Conservation (phyloP, 2,113 vertebrate genomes). For the Toxotes chatareus region DNA sequence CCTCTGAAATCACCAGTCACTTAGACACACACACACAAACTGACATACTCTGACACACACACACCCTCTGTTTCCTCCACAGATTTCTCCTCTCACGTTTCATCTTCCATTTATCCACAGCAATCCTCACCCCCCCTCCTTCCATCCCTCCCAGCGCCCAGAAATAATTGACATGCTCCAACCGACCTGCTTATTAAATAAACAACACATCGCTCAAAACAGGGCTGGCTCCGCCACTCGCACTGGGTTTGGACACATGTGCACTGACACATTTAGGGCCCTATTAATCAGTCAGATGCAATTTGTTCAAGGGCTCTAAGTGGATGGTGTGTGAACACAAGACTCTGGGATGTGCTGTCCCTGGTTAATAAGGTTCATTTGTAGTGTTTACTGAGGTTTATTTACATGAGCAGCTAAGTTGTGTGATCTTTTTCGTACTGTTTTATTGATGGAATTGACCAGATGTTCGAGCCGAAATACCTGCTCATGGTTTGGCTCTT, state of each 20-base stretch:
- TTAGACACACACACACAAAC: background rate
- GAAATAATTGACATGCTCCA: constrained; percentile 51
- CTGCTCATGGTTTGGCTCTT: background rate
- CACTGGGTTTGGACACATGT: constrained; percentile 26
- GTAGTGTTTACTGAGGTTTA: constrained; percentile 5
- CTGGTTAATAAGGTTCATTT: constrained; percentile 14
- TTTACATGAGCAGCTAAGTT: background rate
- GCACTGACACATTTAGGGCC: constrained; percentile 35
- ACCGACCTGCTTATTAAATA: constrained; percentile 58
- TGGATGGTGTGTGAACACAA: background rate
- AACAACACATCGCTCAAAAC: constrained; percentile 35
- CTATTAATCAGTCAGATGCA: constrained; percentile 58
- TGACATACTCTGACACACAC: constrained; percentile 12
- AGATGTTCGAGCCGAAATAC: constrained; percentile 9
- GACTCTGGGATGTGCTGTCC: background rate
- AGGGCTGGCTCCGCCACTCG: background rate
- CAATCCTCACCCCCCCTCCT: background rate
- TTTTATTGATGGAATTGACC: constrained; percentile 8
- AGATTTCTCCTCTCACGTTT: constrained; percentile 1
- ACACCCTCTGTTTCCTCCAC: constrained; percentile 9
- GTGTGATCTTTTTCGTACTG: background rate
- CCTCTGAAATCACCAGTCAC: constrained; percentile 40
- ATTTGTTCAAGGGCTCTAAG: constrained; percentile 26
- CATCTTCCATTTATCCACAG: constrained; percentile 26
- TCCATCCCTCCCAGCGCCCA: constrained; percentile 1